phyloP scores from a whole-genome alignment of 2,113 vertebrate genomes.

The Tychaedon coryphoeus region DNA sequence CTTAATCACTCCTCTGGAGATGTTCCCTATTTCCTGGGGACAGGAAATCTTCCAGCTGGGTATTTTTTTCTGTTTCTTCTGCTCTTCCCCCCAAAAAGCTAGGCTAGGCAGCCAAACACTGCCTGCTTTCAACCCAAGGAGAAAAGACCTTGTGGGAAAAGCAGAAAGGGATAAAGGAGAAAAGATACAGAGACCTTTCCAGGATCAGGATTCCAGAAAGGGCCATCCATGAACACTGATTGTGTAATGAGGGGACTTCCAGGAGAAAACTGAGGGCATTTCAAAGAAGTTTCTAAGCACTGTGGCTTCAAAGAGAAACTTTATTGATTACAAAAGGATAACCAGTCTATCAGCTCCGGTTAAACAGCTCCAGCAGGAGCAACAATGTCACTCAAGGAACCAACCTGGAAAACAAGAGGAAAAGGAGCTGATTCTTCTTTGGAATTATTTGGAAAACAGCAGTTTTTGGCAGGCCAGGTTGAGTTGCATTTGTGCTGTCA shows the following conservation, averaged over 20 bases:
- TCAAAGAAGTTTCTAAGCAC: not conserved
- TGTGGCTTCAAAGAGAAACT: not conserved
- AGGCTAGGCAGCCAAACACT: rapidly evolving
- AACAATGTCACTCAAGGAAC: conserved; percentile 60
- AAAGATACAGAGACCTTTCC: rapidly evolving
- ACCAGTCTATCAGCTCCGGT: not conserved
- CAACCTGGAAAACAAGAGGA: conserved; percentile 65
- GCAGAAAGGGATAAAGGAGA: not conserved
- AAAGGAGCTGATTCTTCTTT: not conserved
- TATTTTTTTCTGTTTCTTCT: not conserved
- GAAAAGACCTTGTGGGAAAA: not conserved
- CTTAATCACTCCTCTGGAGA: not conserved
- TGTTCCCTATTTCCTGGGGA: not conserved
- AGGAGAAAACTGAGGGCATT: not conserved
- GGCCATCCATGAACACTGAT: not conserved
- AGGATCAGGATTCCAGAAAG: not conserved
- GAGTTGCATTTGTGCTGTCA: not conserved
- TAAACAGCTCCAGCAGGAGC: conserved; percentile 45
- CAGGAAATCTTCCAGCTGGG: not conserved
- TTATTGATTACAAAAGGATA: not conserved
- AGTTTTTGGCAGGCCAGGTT: not conserved
- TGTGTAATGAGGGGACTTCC: not conserved
- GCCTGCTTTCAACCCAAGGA: not conserved
- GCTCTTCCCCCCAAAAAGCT: not conserved
- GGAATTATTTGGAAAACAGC: not conserved